phyloP scores from a whole-genome alignment of 2,888 invertebrate genomes.

The Cryptocephalus moraei region DNA sequence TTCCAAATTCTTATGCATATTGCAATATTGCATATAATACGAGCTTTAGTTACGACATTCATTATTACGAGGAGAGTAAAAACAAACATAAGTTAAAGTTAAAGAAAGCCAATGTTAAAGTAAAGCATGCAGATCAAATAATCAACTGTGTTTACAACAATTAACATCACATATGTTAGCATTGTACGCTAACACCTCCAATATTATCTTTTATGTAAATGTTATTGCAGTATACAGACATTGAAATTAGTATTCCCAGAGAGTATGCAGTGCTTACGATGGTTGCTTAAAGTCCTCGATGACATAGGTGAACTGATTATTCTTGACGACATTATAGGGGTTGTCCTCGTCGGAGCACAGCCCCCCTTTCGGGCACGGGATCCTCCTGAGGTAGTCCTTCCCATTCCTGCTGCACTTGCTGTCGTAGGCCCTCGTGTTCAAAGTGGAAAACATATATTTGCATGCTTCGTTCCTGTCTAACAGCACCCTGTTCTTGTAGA shows the following conservation, averaged over 20 bases:
- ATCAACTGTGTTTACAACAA: too few species aligned
- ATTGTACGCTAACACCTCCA: too few species aligned
- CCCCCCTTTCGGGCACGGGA: conserved; percentile 69
- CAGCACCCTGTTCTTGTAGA: conserved; percentile 68
- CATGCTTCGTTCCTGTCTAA: conserved; percentile 65
- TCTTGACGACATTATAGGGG: conserved; percentile 73
- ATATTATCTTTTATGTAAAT: background rate
- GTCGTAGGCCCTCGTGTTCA: conserved; percentile 78
- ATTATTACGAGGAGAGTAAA: too few species aligned
- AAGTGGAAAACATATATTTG: conserved; percentile 73
- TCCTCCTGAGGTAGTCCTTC: conserved; percentile 67
- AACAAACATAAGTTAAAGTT: too few species aligned
- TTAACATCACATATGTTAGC: too few species aligned
- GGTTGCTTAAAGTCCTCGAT: conserved; percentile 84
- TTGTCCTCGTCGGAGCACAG: conserved; percentile 83
- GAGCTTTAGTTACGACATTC: too few species aligned
- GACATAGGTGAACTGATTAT: conserved; percentile 88
- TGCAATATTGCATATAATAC: too few species aligned
- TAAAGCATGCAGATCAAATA: too few species aligned
- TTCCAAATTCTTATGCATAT: too few species aligned
- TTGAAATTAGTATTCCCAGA: background rate
- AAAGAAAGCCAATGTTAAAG: too few species aligned
- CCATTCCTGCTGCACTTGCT: conserved; percentile 69
- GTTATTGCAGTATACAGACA: background rate
- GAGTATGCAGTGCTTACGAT: conserved; percentile 46